Evolutionary conservation across 2,113 vertebrate genomes (phyloP), one percentile per base, ranked within the genome.

Genomic region (Edolisoma coerulescens): DNA sequence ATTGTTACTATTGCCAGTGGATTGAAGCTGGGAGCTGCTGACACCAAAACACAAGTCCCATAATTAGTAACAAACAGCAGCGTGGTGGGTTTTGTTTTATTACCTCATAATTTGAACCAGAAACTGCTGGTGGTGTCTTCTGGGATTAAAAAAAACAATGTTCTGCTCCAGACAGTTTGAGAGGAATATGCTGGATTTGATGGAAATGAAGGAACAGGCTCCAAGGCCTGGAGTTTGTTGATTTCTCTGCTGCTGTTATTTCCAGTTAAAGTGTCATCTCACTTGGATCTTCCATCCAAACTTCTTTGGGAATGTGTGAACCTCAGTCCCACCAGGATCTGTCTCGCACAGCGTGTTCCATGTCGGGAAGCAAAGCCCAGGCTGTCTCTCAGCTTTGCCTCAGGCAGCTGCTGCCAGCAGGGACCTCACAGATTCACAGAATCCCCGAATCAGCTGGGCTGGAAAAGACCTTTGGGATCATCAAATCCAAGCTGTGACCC

Each of bases 221-320:
- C 93, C 87, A 96, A 82, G 70, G 81, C 87, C 87, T 93, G 89
- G 85, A 70, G 87, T 85, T 78, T 97, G 94, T 97, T 97, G 93
- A 94, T 94, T 93, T 87, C 84, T 92, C 93, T 91, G 90, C 93
- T 93, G 95, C 91, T 95, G 89, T 96, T 89, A 57, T 93, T 96
- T 95, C 94, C 89, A 87, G 89, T 75, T 91, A 61, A 96, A 96
- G 91, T 96, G 91, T 96, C 82, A 76, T 85, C 94, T 87, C 87
- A 47, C 87, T 95, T 83, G 93, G 79, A 87, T 91, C 79, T 93
- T 39, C 75, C 65, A 82, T 81, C 89, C 61, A 75, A 95, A 94
- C 65, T 71, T 68, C 60, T 60, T 42, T 56, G 89, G 95, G 75
- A 59, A 89, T 30, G 87, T 96, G 93, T 47, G 91, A 89, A 65